phyloP scores from a whole-genome alignment of 1,140 invertebrate species.

The Phymastichus coffea region DNA sequence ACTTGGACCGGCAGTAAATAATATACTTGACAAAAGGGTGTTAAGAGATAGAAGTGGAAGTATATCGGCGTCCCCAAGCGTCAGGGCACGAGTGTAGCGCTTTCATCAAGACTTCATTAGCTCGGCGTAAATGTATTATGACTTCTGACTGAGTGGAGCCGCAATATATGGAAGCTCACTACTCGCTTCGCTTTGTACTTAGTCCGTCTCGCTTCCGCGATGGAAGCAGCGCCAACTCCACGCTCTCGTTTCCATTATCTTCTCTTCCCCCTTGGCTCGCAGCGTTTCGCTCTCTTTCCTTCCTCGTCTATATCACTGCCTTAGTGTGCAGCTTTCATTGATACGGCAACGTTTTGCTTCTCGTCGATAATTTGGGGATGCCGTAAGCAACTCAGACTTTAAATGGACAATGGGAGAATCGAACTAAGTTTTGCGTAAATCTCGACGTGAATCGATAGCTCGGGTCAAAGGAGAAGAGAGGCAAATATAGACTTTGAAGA shows the following conservation, averaged over 20 bases:
- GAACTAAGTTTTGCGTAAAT: too few species aligned
- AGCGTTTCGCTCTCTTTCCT: background rate
- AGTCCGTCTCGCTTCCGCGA: too few species aligned
- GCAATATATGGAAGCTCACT: too few species aligned
- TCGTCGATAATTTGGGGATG: too few species aligned
- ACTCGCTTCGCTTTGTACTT: constrained; percentile 10
- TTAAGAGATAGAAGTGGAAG: background rate
- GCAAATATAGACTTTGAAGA: constrained; percentile 34
- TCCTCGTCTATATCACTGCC: background rate
- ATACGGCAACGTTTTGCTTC: too few species aligned
- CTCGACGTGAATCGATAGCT: too few species aligned
- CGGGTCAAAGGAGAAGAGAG: constrained; percentile 2
- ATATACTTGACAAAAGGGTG: too few species aligned
- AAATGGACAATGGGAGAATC: too few species aligned
- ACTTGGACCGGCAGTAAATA: too few species aligned
- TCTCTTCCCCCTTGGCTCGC: background rate
- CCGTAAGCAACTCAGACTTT: too few species aligned
- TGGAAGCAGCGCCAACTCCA: background rate
- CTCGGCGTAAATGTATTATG: constrained; percentile 49
- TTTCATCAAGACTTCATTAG: constrained; percentile 50
- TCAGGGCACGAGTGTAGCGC: constrained; percentile 31
- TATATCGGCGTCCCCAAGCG: constrained; percentile 30
- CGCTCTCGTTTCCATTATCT: constrained; percentile 25
- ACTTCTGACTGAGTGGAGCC: constrained; percentile 49
- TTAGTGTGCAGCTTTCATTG: too few species aligned